These are phyloP conservation scores for Tuta absoluta DNA, from an alignment of 2,888 invertebrate species.

Conservation along the genomic window DNA sequence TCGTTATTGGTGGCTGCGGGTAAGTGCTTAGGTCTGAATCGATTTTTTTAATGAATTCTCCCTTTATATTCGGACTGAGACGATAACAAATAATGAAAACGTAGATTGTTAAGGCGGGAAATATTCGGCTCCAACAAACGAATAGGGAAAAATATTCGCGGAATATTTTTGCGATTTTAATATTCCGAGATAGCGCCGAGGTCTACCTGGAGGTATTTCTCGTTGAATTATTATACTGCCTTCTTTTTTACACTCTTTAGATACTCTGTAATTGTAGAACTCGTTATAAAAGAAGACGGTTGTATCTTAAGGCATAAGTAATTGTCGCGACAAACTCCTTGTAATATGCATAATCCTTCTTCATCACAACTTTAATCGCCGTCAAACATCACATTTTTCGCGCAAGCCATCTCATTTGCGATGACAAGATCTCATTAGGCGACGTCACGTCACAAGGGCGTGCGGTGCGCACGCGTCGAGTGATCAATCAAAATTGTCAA, in stretches of 20 bases:
- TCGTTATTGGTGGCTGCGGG: slow-evolving; percentile 75
- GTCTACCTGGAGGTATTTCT: slow-evolving; percentile 3
- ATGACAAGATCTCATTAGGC: slow-evolving; percentile 54
- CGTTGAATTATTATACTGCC: slow-evolving; percentile 7
- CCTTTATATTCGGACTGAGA: slow-evolving; percentile 58
- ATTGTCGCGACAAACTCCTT: background rate
- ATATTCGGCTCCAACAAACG: slow-evolving; percentile 31
- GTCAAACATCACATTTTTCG: slow-evolving; percentile 23
- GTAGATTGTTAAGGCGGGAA: slow-evolving; percentile 42
- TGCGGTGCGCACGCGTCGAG: slow-evolving; percentile 43
- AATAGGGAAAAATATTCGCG: background rate
- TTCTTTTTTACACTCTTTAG: background rate
- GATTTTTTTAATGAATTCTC: slow-evolving; percentile 75
- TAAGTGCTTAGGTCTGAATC: slow-evolving; percentile 65
- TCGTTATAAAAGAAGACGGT: background rate
- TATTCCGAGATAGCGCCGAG: slow-evolving; percentile 15
- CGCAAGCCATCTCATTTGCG: slow-evolving; percentile 43
- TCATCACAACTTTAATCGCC: background rate
- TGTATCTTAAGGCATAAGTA: background rate
- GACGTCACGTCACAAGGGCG: slow-evolving; percentile 49
- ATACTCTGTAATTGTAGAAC: background rate
- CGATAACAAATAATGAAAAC: slow-evolving; percentile 64
- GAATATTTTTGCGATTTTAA: slow-evolving; percentile 20
- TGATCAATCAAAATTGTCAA: slow-evolving; percentile 80
- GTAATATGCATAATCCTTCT: background rate